phyloP scores from a whole-genome alignment of 2,888 invertebrate genomes.

The Leucania comma region DNA sequence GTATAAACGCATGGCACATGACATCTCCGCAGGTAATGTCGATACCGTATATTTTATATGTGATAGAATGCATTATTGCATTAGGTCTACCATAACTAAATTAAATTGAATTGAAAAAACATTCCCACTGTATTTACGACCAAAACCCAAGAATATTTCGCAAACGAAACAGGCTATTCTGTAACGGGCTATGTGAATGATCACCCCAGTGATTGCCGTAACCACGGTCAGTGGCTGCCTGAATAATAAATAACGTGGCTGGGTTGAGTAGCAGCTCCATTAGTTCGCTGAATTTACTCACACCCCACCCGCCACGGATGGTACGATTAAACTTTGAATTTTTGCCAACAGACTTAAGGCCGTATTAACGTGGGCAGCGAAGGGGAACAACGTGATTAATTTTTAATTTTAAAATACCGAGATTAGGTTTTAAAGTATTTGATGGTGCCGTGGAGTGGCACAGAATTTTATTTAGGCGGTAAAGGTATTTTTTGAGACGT shows the following conservation, averaged over 20 bases:
- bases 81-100: no score
- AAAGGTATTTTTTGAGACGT: no score
- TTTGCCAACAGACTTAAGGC: slow-evolving; percentile 55
- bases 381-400: slow-evolving; percentile 42
- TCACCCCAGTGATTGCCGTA: slow-evolving; percentile 56
- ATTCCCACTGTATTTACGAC: slow-evolving; percentile 6
- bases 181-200: slow-evolving; percentile 58
- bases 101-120: not conserved
- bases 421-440: slow-evolving; percentile 27
- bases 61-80: no score
- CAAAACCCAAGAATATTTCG: not conserved
- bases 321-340: slow-evolving; percentile 52
- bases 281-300: slow-evolving; percentile 58
- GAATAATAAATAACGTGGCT: slow-evolving; percentile 64
- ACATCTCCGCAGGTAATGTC: no score
- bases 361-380: slow-evolving; percentile 36
- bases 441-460: not conserved
- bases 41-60: no score
- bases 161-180: slow-evolving; percentile 26
- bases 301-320: slow-evolving; percentile 33
- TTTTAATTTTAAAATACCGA: slow-evolving; percentile 47
- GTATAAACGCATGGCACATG: no score
- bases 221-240: slow-evolving; percentile 56
- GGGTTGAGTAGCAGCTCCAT: slow-evolving; percentile 45
- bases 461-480: not conserved